Base-by-base conservation (phyloP, 2,888 invertebrate species). In the Eristalis tenax region DNA sequence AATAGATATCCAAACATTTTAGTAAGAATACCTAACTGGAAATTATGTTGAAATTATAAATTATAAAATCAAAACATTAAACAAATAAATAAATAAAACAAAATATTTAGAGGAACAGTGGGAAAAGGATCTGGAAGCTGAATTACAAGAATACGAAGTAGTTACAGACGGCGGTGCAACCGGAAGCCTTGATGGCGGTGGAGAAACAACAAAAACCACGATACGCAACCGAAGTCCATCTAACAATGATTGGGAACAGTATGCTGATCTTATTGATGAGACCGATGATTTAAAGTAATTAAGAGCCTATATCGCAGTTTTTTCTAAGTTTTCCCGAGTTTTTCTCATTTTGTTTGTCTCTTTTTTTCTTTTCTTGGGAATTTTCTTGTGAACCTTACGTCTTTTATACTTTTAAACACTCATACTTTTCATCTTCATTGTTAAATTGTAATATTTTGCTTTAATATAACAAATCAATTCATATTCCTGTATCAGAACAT, bases 51-150 rank as follows among this genome's bases (percentile, higher is more conserved):
- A 63, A 76, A 13, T 68, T 28, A 69, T 18, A 80, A 65, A 73
- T 76, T 32, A 76, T 57, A 18, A 73, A 74, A 78, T 66, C 71
- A 68, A 81, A 28, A 66, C 18, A 66, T 6, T 40, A 74, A 80
- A 77, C 43, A 77, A 88, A 88, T 84, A 88, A 84, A 88, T 80
- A 88, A 69, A 88, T 88, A 81, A 38, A 57, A 88, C n/a, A 88
- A 50, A 76, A 84, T 88, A 79, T 87, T 74, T 93, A 94, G 94
- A 96, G 96, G 97, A 97, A 93, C 98, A 98, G 94, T 98, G 98
- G 98, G 99, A 99, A 94, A 97, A 97, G 92, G 98, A 99, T 94
- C 94, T 99, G 91, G 98, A 98, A 92, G 98, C 98, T 69, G 98
- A 99, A 94, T 95, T 99, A 90, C 97, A 98, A 93, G 98, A 98